Evolutionary conservation across 1,140 invertebrate genomes (phyloP), one percentile per base, ranked within the genome.

Genomic region (Idris sp.): DNA sequence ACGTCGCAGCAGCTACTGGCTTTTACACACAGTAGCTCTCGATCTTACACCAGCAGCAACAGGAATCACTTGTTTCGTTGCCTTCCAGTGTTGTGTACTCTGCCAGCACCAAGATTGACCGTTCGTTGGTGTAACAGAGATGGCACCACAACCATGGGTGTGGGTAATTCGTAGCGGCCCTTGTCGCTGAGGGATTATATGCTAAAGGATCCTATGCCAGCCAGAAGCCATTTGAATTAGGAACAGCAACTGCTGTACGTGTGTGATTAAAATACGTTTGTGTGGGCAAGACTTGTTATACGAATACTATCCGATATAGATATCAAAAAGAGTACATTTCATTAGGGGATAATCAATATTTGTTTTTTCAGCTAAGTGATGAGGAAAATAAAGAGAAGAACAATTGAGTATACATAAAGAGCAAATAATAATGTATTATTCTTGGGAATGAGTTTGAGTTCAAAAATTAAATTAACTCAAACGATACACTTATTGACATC

Each of bases 111-210:
- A 51, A 76, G 79, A 79, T 80, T 77, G 79, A 80, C 74, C 64
- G 68, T 61, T 19, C 33, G 61, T 64, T 62, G 61, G 54, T 38
- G 56, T 14, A 14, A 76, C 49, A 71, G 54, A 74, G 65, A 74
- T 11, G 40, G 41, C 22, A 18, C 36, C 40, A 44, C 46, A 16
- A 16, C 8, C 11, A 71, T 13, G 69, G 49, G 76, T 74, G 65
- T 74, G 71, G 71, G 72, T 74, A 77, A 78, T 78, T 78, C 71
- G 59, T 83, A 77, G 61, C 62, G 71, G 59, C 67, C 68, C 81
- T 80, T 83, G 83, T 85, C 73, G 77, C 75, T 71, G 41, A 54
- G 51, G 80, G 82, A 85, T 86, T 86, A 86, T 86, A 83, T n/a
- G n/a, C 83, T 85, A 85, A 86, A 83, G 71, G 77, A 81, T 81